Conservation (phyloP, 2,113 vertebrate genomes). For the Stercorarius parasiticus region DNA sequence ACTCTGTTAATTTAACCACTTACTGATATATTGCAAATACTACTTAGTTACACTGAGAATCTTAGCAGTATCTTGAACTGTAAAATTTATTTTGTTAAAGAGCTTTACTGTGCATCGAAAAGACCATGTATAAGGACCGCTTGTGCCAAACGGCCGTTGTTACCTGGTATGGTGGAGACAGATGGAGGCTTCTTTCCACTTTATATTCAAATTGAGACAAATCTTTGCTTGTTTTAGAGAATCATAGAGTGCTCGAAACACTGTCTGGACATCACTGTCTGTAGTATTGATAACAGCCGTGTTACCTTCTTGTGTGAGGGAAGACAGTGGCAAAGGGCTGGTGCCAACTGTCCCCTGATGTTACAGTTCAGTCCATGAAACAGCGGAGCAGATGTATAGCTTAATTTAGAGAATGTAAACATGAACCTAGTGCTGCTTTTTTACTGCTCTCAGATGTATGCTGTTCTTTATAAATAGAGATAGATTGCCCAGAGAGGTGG, state of each 20-base stretch:
- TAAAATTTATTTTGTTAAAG: background rate
- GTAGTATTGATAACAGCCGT: background rate
- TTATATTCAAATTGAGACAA: background rate
- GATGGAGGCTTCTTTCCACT: background rate
- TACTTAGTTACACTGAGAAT: background rate
- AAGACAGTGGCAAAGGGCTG: background rate
- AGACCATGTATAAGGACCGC: rapidly evolving
- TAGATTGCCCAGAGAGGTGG: background rate
- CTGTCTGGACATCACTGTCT: background rate
- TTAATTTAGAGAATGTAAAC: background rate
- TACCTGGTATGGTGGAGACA: background rate
- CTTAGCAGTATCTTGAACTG: background rate
- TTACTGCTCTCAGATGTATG: background rate
- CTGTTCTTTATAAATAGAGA: background rate
- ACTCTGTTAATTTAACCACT: background rate
- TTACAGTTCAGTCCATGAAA: background rate
- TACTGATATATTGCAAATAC: background rate
- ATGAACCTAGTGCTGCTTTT: background rate
- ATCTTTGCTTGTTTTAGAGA: background rate
- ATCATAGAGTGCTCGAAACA: rapidly evolving
- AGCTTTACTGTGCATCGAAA: background rate
- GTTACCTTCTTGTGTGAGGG: background rate
- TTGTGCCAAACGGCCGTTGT: background rate
- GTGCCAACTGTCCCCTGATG: background rate
- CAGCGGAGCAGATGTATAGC: background rate